Evolutionary conservation across 2,888 invertebrate species (phyloP), one percentile per base, ranked within the genome.

Genomic region (Cephus spinipes): DNA sequence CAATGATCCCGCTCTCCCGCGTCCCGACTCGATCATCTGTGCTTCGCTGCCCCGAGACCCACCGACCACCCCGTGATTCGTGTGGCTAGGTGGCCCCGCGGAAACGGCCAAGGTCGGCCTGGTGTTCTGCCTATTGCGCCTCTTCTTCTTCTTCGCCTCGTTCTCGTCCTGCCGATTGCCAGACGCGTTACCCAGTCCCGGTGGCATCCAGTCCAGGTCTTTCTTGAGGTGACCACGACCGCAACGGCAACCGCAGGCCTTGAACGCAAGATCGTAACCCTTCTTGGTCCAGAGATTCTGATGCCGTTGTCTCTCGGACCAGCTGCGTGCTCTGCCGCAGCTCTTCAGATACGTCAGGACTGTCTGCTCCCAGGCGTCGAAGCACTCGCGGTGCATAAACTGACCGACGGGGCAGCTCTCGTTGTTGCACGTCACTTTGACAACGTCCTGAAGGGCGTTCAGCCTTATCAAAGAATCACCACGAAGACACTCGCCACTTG

Each of bases 211-310:
- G 91, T 98, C 97, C 76, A 98, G 93, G 92, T 99, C 98, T 92
- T 98, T 99, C 89, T 98, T 96, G 86, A 99, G 92, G 89, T 98
- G 98, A 11, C 98, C 98, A 40, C 97, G 94, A 4, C 97, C 97
- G 92, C 98, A 98, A 83, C 96, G 96, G 92, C 99, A 99, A 69
- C 96, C 96, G 93, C 98, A 99, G 11, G 97, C 98, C 89, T 98
- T 98, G 92, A 96, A 98, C 11, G 98, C 98, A 91, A 98, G 92
- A 92, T 99, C 98, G 93, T 98, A 98, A 77, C 98, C 98, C 92
- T 98, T 98, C 92, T 98, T 98, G 78, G 98, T 98, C 99, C 99
- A 99, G 79, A 99, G 93, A 92, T 98, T 98, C 93, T 98, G 98
- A 87, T 96, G 95, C 36, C 98, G 94, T 92, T 98, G 98, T 79